Evolutionary conservation across 1,140 invertebrate genomes (phyloP).

Genomic region (Vanessa atalanta): DNA sequence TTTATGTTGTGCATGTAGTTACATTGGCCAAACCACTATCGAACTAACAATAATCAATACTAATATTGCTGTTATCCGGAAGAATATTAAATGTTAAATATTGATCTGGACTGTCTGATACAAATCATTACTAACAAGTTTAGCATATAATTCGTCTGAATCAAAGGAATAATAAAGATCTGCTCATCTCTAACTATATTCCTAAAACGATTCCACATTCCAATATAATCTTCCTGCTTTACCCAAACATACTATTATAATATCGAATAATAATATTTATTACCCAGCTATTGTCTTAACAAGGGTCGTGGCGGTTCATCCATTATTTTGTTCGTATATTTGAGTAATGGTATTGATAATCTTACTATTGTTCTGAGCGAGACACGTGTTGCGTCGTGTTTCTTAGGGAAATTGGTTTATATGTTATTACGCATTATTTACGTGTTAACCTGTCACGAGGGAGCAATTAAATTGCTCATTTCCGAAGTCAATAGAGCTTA

Average conservation of each 20-base stretch:
- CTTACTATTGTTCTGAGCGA: slow-evolving; percentile 26
- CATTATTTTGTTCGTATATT: slow-evolving; percentile 22
- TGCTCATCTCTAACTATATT: no score
- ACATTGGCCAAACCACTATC: no score
- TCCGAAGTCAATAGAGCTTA: no score
- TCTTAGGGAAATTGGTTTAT: background rate
- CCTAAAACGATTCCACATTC: background rate
- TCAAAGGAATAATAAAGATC: no score
- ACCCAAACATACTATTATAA: background rate
- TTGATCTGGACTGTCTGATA: no score
- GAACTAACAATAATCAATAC: no score
- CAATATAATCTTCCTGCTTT: background rate
- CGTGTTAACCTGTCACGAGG: background rate
- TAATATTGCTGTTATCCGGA: no score
- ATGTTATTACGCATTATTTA: background rate
- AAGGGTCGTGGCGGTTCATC: slow-evolving; percentile 4
- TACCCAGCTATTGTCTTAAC: background rate
- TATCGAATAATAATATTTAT: background rate
- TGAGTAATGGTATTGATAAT: slow-evolving; percentile 30
- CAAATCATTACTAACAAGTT: no score
- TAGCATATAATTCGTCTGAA: no score
- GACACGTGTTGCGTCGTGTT: slow-evolving; percentile 17
- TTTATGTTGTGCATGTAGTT: no score
- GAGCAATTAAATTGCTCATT: background rate
- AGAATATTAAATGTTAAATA: no score